A percentile compares a stretch with the other conserved stretches of the same genome.
phyloP scores from a whole-genome alignment of 2,113 vertebrate genomes.

The Carassius auratus region DNA sequence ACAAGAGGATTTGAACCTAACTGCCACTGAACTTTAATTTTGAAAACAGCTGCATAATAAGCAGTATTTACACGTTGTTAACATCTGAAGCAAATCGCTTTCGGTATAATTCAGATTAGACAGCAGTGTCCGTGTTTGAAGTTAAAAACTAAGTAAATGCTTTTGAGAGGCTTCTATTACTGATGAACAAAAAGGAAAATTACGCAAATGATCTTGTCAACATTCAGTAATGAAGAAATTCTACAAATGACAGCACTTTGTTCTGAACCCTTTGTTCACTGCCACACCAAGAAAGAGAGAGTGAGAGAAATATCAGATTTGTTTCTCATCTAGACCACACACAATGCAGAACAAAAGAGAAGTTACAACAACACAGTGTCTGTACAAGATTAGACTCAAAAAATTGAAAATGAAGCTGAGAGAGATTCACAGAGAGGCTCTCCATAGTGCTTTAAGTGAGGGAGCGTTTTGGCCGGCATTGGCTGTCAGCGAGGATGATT shows the following conservation, averaged over 20 bases:
- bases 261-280: conserved; percentile 2
- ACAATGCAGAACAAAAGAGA: conserved; percentile 9
- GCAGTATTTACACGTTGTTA: background rate
- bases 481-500: conserved; percentile 31
- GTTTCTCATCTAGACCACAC: background rate
- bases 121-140: background rate
- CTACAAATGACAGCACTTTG: conserved; percentile 9
- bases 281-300: background rate
- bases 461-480: conserved; percentile 48
- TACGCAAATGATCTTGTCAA: background rate
- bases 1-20: background rate
- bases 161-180: background rate
- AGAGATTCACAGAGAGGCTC: conserved; percentile 9
- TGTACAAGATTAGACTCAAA: background rate
- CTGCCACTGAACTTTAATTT: background rate
- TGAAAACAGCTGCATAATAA: background rate
- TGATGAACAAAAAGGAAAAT: background rate
- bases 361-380: background rate
- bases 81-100: background rate
- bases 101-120: conserved; percentile 4
- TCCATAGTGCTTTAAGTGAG: conserved; percentile 10
- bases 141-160: background rate
- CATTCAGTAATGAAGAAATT: conserved; percentile 31
- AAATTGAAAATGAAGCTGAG: background rate
- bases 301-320: conserved; percentile 6